Evolutionary conservation across 2,888 invertebrate genomes (phyloP), one percentile per base, ranked within the genome.

Genomic region (Torymus tubicola): DNA sequence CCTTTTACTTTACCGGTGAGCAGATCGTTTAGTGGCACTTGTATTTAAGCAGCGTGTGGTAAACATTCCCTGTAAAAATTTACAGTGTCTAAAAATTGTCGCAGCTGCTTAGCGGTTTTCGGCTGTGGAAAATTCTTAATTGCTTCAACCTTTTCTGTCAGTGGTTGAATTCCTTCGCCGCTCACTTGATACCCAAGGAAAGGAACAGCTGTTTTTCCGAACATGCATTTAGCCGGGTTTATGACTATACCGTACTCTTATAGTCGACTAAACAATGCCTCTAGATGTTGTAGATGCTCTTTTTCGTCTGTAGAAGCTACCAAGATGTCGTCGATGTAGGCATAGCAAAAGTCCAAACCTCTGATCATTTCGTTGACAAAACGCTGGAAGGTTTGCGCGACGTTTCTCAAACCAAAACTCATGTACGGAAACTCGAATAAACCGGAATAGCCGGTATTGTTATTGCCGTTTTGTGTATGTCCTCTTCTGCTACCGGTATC

Each of bases 401-500:
- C 87, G 65, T 88, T 89, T 0, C 85, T 75, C 0, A 88, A 79
- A 2, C 87, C 87, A 61, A 88, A 87, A 0, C 85, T 78, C 87
- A 88, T 88, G 8, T 67, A 60, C 0, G 81, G 60, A 57, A 85
- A 87, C 68, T 89, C 87, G 60, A 84, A 89, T 1, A 88, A 80
- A 8, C 87, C 87, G 71, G 88, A 88, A 0, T n/a, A n/a, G n/a
- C n/a, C n/a, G 88, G 87, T 12, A 87, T 88, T 0, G 75, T 86
- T 3, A 88, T 84, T 0, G 86, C 88, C 0, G 88, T 88, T 63
- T 89, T 89, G 0, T 24, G 78, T 10, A 89, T 80, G 77, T 88
- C 87, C 1, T 82, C 86, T n/a, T 82, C 71, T 0, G 79, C 81
- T 2, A 89, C 84, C 0, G 86, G 88, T 16, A 90, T 87, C 21